These are phyloP conservation scores for Gavialis gangeticus DNA, from an alignment of 2,113 vertebrate species.

Conservation along the genomic window DNA sequence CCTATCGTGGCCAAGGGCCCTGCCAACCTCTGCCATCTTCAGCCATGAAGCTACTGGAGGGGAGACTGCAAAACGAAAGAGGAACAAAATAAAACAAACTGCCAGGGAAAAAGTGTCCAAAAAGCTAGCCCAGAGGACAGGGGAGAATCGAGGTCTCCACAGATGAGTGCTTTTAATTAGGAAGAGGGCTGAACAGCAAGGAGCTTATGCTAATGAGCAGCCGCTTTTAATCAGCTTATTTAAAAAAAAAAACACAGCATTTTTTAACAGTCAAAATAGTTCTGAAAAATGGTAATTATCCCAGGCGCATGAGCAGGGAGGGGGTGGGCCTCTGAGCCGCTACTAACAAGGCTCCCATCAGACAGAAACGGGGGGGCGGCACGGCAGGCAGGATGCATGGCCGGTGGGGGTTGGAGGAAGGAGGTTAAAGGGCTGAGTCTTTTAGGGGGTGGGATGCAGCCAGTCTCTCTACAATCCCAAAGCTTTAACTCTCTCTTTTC, in stretches of 20 bases:
- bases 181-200: slow-evolving; percentile 86
- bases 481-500: background rate
- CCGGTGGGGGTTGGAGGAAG: background rate
- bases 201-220: slow-evolving; percentile 93
- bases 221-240: slow-evolving; percentile 92
- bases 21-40: slow-evolving; percentile 5
- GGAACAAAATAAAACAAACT: slow-evolving; percentile 72
- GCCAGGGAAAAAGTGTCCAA: slow-evolving; percentile 83
- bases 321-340: slow-evolving; percentile 35
- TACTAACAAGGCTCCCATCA: slow-evolving; percentile 51
- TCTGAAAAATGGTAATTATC: slow-evolving; percentile 84
- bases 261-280: slow-evolving; percentile 86
- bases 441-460: background rate
- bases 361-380: background rate
- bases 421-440: background rate
- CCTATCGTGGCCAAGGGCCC: background rate
- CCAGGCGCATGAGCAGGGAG: slow-evolving; percentile 72
- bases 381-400: no score
- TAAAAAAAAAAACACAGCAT: slow-evolving; percentile 75
- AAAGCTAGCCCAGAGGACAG: slow-evolving; percentile 75
- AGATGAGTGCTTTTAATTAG: slow-evolving; percentile 98
- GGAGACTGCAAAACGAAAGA: slow-evolving; percentile 61
- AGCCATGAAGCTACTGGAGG: slow-evolving; percentile 48
- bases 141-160: slow-evolving; percentile 87
- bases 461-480: background rate